Evolutionary conservation across 2,797 vertebrate genomes (phyloP).

Genomic region (Anas capensis): DNA sequence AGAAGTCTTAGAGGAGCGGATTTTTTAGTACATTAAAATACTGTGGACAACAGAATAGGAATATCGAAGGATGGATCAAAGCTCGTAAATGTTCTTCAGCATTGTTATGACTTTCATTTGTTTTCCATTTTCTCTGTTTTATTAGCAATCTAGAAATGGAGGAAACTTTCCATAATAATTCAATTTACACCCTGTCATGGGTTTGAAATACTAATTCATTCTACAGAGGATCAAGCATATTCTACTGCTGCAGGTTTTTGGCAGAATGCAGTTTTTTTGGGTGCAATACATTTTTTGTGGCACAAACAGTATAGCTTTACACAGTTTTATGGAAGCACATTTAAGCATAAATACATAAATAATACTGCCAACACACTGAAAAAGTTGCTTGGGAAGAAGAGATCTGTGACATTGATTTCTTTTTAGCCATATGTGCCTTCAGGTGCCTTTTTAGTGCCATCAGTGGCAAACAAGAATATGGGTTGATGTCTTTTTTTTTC

Average conservation of each 20-base stretch:
- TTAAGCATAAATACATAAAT: neutral
- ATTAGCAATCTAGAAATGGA: neutral
- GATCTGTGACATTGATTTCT: neutral
- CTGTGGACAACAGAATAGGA: neutral
- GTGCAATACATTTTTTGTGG: neutral
- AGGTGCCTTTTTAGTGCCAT: neutral
- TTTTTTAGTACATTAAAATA: neutral
- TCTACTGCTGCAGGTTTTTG: neutral
- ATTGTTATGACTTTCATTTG: neutral
- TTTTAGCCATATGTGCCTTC: neutral
- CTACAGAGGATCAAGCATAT: neutral
- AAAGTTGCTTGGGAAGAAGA: neutral
- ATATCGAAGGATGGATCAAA: neutral
- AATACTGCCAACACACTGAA: neutral
- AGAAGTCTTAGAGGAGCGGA: neutral
- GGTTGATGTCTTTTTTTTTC: neutral
- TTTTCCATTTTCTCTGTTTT: conserved; percentile 2
- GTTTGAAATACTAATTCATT: neutral
- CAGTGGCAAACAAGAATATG: neutral
- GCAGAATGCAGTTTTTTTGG: neutral
- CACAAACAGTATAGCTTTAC: neutral
- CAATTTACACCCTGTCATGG: neutral
- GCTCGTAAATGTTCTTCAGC: neutral
- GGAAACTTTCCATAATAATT: neutral
- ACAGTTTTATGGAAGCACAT: neutral